Evolutionary conservation across 2,888 invertebrate genomes (phyloP).

Genomic region (Xanthorhoe designata): DNA sequence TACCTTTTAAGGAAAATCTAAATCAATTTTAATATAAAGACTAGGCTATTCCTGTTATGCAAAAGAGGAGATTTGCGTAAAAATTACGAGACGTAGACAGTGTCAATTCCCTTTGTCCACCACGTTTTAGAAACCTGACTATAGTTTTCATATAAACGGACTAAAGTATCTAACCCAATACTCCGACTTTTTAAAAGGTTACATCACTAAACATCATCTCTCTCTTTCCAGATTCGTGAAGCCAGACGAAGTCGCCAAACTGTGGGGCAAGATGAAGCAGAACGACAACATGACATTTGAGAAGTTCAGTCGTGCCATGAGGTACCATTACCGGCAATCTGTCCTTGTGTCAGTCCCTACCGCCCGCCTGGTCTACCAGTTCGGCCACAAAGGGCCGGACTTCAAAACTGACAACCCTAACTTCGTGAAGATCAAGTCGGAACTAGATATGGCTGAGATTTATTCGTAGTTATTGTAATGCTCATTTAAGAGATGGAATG

Average conservation of each 20-base stretch:
- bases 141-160: no score
- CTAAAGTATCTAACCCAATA: no score
- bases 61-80: no score
- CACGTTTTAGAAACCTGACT: no score
- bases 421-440: slow-evolving; percentile 74
- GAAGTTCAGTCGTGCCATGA: slow-evolving; percentile 96
- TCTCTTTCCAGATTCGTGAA: slow-evolving; percentile 89
- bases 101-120: no score
- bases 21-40: no score
- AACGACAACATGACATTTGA: slow-evolving; percentile 97
- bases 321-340: slow-evolving; percentile 92
- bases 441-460: slow-evolving; percentile 63
- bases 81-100: no score
- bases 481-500: slow-evolving; percentile 46
- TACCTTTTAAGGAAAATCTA: no score
- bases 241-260: slow-evolving; percentile 93
- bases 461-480: slow-evolving; percentile 66
- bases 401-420: slow-evolving; percentile 89
- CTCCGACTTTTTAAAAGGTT: neutral
- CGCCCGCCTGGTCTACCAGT: slow-evolving; percentile 92
- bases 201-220: slow-evolving; percentile 38
- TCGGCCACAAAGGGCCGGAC: slow-evolving; percentile 92
- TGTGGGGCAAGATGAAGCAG: slow-evolving; percentile 94
- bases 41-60: no score
- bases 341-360: slow-evolving; percentile 91